Evolutionary conservation across 2,113 vertebrate genomes (phyloP), one percentile per base, ranked within the genome.

Genomic region (Nipponia nippon): DNA sequence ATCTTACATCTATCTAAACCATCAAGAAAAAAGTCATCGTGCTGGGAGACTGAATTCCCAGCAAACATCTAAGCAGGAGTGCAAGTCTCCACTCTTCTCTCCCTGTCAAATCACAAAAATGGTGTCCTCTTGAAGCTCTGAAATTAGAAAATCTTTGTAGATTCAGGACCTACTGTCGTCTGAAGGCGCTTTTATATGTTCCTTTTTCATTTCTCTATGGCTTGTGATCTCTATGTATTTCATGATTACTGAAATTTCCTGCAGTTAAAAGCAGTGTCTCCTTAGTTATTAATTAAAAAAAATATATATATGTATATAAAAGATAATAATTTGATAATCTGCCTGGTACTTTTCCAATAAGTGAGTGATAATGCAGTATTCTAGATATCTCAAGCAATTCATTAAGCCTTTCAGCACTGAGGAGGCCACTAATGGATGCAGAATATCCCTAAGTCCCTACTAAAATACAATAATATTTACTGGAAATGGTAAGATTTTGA

Each of bases 361-460:
- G 16, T 58, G 40, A 85, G 36, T 69, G 70, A 63, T 50, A 89
- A 95, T 70, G 85, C 1, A 42, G 61, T 91, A 17, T 58, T 91
- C 36, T 62, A 58, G 87, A 27, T 85, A 53, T 49, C 69, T 79
- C 52, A 36, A 92, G 69, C 30, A 93, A 86, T 92, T 93, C 46
- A 90, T 95, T 93, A 93, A 90, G 49, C 65, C 25, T 95, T 92
- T 84, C 78, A 95, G 73, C 91, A 79, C 49, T 15, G 32, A 87
- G 34, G 58, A 89, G 73, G 49, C 81, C 61, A 76, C 38, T 95
- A 95, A 92, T 91, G 81, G 83, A 84, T 76, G 32, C 56, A 67
- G 73, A 87, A 81, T 44, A 75, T 61, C 14, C 46, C 46, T 46
- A 62, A 40, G 59, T 47, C 53, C 30, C 44, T 56, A 36, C 52